Evolutionary conservation across 2,888 invertebrate species (phyloP), one percentile per base, ranked within the genome.

Genomic region (Petrophora chlorosata): DNA sequence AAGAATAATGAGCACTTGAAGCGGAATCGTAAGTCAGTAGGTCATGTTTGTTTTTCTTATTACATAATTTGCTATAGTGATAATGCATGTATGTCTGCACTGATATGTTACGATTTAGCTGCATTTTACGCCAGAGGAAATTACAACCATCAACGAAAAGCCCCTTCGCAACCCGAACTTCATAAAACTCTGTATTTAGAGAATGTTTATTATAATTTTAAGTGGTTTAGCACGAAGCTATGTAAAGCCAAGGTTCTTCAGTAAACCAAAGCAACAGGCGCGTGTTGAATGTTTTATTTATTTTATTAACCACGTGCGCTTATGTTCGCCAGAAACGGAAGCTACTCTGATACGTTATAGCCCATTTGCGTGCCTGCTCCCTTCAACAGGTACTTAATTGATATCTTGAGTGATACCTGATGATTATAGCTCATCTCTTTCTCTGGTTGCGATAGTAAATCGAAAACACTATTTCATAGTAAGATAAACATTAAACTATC

Each of bases 221-320:
- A 70, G 69, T 65, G 64, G 60, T 76, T 77, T 56, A 70, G 65
- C 64, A 67, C 68, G 73, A 68, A 63, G 59, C 72, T 70, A 62
- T 43, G 57, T 56, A 67, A 66, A 70, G 45, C 71, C 80, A 82
- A 82, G 81, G 81, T 73, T 74, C 53, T 58, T 51, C 53, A 66
- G 65, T 69, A 61, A 56, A 56, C 70, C 64, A 44, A 59, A 60
- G 76, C 70, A 72, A 69, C 71, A 69, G 67, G 66, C 73, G 70
- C 74, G 76, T 70, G 76, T 68, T 71, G 66, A 78, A 52, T 63
- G 74, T 73, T 77, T 80, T 83, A 84, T 85, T 85, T 85, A 82
- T 80, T 79, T 80, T 80, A 84, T 79, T 67, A 74, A 76, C 79
- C 69, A 69, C 75, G 67, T 61, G 67, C 65, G 76, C 74, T 76